A percentile compares a stretch with the other conserved stretches of the same genome.
Conservation (phyloP, 1,140 invertebrate genomes). For the Hyles euphorbiae region DNA sequence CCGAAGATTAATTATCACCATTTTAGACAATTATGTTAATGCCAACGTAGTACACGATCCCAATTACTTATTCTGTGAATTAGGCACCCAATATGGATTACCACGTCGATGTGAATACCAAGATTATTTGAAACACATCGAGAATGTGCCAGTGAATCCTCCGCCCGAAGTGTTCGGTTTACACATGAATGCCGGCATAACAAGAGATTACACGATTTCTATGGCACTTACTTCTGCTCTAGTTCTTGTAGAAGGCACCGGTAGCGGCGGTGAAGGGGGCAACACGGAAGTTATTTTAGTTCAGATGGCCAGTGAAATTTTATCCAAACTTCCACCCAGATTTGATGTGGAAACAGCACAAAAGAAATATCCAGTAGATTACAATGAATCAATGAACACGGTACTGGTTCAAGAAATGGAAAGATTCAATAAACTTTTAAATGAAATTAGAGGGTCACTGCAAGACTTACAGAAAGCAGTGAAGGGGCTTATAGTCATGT, state of each 20-base stretch:
- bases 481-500: constrained; percentile 92
- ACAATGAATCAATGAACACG: constrained; percentile 95
- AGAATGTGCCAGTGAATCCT: constrained; percentile 81
- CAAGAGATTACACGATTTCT: constrained; percentile 84
- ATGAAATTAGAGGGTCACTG: constrained; percentile 80
- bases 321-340: constrained; percentile 81
- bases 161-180: constrained; percentile 91
- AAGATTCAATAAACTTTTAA: constrained; percentile 87
- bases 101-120: constrained; percentile 81
- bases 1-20: constrained; percentile 87
- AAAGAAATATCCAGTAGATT: constrained; percentile 86
- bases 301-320: constrained; percentile 81
- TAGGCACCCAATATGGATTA: constrained; percentile 78
- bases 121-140: constrained; percentile 83
- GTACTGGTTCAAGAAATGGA: constrained; percentile 95
- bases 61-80: constrained; percentile 78
- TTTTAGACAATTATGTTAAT: constrained; percentile 89
- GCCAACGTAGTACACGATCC: constrained; percentile 78
- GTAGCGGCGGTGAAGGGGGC: constrained; percentile 56
- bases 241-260: constrained; percentile 79
- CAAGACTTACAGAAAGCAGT: constrained; percentile 87
- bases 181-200: constrained; percentile 93
- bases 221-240: constrained; percentile 76
- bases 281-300: constrained; percentile 61
- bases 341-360: constrained; percentile 86